Base-by-base conservation (phyloP, 2,797 vertebrate species). In the Meda fulgida region DNA sequence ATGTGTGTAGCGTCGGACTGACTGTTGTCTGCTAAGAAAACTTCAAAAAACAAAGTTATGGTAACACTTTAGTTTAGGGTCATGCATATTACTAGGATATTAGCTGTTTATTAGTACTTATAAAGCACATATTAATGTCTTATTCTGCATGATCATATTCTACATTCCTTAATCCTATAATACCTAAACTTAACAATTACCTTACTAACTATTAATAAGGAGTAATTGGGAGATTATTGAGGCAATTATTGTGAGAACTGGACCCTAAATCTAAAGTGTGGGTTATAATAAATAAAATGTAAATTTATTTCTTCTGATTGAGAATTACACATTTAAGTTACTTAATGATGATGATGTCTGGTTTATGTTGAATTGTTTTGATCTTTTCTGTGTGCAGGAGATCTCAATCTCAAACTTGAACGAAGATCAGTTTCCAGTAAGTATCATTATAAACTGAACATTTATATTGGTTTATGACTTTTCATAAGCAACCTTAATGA, bases 381-480 rank as follows among this genome's bases (percentile, higher is more conserved):
- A 72, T 88, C 69, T 77, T 88, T 4, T 91, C 91, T 5, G 83
- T 23, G 90, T 93, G 67, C 92, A 96, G 94, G 92, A 89, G 92
- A 95, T 72, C 11, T 94, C 84, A 90, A 93, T 63, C 19, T 94
- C 84, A 93, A 93, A 90, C 84, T 95, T 79, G 90, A 46, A 89
- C 93, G 89, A 89, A 91, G 95, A 53, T 88, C 89, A 46, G 51
- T 92, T 79, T 26, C 79, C 26, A 38, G 95, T 96, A 88, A 94
- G 95, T 94, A 87, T 77, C 13, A n/a, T 80, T 58, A n/a, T 13
- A 40, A 36, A 55, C 23, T 19, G 18, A 71, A 69, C 7, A 1
- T 36, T 60, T 48, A 6, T 19, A 9, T 18, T 80, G n/a, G 6
- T 4, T 46, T 11, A 18, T 48, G 26, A 51, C 71, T 31, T 31